phyloP scores from a whole-genome alignment of 2,113 vertebrate genomes.

The Xenopus borealis region DNA sequence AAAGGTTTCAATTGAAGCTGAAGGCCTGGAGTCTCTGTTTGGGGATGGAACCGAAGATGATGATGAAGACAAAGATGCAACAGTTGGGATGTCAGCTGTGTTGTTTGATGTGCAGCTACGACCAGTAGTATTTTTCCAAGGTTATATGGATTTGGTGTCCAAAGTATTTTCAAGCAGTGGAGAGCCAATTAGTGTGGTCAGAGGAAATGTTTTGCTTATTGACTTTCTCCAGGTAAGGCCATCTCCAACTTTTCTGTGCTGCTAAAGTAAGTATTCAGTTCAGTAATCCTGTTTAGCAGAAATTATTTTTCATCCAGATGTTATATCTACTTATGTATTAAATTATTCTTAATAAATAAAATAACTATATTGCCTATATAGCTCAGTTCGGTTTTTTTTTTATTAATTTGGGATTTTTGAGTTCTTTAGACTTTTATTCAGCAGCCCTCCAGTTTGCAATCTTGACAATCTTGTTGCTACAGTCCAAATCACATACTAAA shows the following conservation, averaged over 20 bases:
- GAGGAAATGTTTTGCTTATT: slow-evolving; percentile 60
- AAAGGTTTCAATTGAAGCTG: slow-evolving; percentile 60
- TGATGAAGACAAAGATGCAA: slow-evolving; percentile 49
- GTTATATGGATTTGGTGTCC: slow-evolving; percentile 61
- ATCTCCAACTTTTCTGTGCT: background rate
- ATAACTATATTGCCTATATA: too few relatives aligned
- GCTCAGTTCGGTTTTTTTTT: too few relatives aligned
- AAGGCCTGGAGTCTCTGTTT: slow-evolving; percentile 56
- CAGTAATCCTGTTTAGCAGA: too few relatives aligned
- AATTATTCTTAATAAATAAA: too few relatives aligned
- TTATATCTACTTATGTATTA: too few relatives aligned
- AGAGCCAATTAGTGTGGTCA: slow-evolving; percentile 54
- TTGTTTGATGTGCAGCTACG: slow-evolving; percentile 59
- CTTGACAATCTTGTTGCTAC: too few relatives aligned
- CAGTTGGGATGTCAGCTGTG: slow-evolving; percentile 55
- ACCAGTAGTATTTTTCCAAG: slow-evolving; percentile 54
- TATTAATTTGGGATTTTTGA: too few relatives aligned
- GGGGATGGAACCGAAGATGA: slow-evolving; percentile 38
- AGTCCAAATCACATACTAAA: too few relatives aligned
- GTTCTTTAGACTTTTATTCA: too few relatives aligned
- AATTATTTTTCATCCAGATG: too few relatives aligned
- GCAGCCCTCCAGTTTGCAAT: too few relatives aligned
- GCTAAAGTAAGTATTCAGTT: too few relatives aligned
- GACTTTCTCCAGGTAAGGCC: slow-evolving; percentile 65
- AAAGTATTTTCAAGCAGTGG: slow-evolving; percentile 56